Conservation (phyloP, 2,888 invertebrate genomes). For the Melanophora roralis region DNA sequence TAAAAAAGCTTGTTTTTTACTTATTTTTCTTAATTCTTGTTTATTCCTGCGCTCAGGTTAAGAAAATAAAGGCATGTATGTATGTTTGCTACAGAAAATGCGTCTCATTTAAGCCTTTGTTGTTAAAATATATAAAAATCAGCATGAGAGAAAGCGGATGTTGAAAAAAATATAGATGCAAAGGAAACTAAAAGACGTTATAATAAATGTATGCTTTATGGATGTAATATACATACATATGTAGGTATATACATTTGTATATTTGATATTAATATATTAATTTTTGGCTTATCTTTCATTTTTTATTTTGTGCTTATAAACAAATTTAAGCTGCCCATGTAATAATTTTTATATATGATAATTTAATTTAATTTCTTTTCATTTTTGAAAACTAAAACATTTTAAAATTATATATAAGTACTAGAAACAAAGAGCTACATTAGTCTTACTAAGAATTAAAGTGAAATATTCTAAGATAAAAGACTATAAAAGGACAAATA, state of each 20-base stretch:
- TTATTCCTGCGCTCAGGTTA: not conserved
- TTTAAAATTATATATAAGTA: too few species aligned
- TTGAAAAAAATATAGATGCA: not conserved
- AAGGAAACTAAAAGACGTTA: not conserved
- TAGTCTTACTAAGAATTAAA: too few species aligned
- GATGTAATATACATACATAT: too few species aligned
- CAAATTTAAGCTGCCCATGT: not conserved
- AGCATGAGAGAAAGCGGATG: not conserved
- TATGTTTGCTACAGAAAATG: not conserved
- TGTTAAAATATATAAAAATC: not conserved
- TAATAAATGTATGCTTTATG: not conserved
- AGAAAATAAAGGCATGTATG: not conserved
- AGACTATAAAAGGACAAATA: too few species aligned
- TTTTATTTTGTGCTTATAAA: not conserved
- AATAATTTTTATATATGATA: not conserved
- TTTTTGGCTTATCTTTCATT: too few species aligned
- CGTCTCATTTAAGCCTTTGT: conserved; percentile 9
- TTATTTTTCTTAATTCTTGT: not conserved
- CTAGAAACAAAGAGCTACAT: too few species aligned
- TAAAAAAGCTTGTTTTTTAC: conserved; percentile 18
- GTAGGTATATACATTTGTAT: too few species aligned
- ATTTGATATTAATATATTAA: too few species aligned
- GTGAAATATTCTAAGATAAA: too few species aligned
- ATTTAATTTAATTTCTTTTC: too few species aligned
- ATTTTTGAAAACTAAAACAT: too few species aligned